A percentile compares a stretch with the other conserved stretches of the same genome.
Conservation (phyloP, 2,113 vertebrate genomes). For the Apaloderma vittatum region DNA sequence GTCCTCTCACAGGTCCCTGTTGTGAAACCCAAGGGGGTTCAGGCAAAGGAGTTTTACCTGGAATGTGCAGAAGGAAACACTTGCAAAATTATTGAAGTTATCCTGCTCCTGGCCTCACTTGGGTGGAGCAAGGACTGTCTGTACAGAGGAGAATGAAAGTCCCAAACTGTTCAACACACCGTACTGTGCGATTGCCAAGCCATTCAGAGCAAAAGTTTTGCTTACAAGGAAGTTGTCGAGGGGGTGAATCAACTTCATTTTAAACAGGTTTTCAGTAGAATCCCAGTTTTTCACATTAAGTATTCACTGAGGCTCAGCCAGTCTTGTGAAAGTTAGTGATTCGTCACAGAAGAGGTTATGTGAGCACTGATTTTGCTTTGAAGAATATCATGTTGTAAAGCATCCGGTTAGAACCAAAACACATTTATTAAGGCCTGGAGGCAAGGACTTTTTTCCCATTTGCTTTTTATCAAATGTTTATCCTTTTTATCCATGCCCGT, state of each 20-base stretch:
- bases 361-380: conserved; percentile 46
- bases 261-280: background rate
- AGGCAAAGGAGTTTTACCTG: background rate
- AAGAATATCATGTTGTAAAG: conserved; percentile 13
- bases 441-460: conserved; percentile 29
- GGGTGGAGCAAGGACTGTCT: background rate
- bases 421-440: conserved; percentile 48
- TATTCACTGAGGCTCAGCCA: background rate
- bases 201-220: background rate
- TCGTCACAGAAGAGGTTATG: conserved; percentile 8
- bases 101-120: background rate
- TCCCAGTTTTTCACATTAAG: background rate
- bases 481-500: conserved; percentile 51
- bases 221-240: background rate
- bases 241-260: background rate
- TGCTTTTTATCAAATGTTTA: conserved; percentile 70
- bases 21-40: background rate
- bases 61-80: background rate
- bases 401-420: conserved; percentile 28
- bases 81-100: background rate
- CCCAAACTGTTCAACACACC: background rate
- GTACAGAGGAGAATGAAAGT: background rate
- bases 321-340: conserved; percentile 15
- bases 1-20: background rate
- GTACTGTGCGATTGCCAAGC: background rate